These are phyloP conservation scores for Sipha flava DNA, from an alignment of 1,140 invertebrate genomes.

Conservation along the genomic window DNA sequence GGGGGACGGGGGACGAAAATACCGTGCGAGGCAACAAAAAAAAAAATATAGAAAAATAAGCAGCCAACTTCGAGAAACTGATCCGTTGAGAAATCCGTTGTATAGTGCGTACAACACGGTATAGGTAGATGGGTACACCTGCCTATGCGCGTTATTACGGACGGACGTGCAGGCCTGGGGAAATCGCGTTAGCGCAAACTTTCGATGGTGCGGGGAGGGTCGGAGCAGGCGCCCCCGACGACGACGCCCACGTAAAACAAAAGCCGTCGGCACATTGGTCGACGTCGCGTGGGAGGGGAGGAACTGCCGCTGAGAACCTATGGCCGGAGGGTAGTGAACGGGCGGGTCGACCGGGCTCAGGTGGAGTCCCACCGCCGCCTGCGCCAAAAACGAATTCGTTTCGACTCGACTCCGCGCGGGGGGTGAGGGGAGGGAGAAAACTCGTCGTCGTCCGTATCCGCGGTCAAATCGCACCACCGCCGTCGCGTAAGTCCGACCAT, in stretches of 20 bases:
- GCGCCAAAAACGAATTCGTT: not conserved
- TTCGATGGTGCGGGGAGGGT: not conserved
- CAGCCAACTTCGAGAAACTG: no score
- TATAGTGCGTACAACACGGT: no score
- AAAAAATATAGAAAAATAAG: no score
- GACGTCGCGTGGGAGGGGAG: not conserved
- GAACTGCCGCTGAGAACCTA: not conserved
- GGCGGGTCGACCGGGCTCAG: not conserved
- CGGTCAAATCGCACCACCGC: no score
- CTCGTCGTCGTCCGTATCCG: not conserved
- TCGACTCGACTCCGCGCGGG: not conserved
- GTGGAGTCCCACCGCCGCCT: not conserved
- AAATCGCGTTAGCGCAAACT: not conserved
- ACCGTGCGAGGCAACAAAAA: no score
- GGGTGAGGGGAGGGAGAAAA: not conserved
- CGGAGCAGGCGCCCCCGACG: not conserved
- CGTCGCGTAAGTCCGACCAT: no score
- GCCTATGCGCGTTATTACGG: no score
- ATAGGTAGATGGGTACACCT: no score
- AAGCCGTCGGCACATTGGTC: constrained; percentile 19
- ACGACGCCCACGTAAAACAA: constrained; percentile 24
- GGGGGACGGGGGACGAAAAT: no score
- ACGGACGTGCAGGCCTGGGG: not conserved
- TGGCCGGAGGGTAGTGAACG: not conserved
- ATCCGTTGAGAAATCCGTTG: no score